Evolutionary conservation across 2,888 invertebrate genomes (phyloP).

Genomic region (Dexiosoma caninum): DNA sequence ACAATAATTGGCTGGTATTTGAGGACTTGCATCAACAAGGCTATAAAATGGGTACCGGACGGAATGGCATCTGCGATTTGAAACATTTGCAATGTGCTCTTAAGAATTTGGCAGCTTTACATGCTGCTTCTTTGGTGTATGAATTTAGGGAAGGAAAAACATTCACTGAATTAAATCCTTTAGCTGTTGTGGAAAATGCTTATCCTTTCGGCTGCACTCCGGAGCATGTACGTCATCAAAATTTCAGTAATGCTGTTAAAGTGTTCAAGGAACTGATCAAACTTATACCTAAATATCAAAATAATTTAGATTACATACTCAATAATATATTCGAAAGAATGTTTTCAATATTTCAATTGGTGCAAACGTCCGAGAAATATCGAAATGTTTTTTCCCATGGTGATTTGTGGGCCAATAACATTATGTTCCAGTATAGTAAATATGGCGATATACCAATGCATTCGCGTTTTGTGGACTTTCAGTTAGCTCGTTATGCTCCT

Average conservation of each 20-base stretch:
- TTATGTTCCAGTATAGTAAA: slow-evolving; percentile 76
- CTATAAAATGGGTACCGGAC: slow-evolving; percentile 71
- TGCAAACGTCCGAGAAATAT: slow-evolving; percentile 73
- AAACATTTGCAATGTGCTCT: slow-evolving; percentile 77
- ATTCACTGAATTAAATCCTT: slow-evolving; percentile 69
- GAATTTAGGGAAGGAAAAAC: slow-evolving; percentile 69
- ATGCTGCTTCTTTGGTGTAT: slow-evolving; percentile 78
- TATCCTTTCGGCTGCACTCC: slow-evolving; percentile 71
- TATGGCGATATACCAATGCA: slow-evolving; percentile 78
- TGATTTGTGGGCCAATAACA: slow-evolving; percentile 79
- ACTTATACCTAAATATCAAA: slow-evolving; percentile 72
- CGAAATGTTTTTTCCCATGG: slow-evolving; percentile 78
- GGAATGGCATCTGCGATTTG: slow-evolving; percentile 73
- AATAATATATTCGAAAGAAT: slow-evolving; percentile 68
- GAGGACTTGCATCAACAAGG: slow-evolving; percentile 77
- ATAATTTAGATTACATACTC: slow-evolving; percentile 68
- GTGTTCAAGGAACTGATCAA: slow-evolving; percentile 72
- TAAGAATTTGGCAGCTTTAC: slow-evolving; percentile 76
- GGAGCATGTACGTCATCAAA: slow-evolving; percentile 69
- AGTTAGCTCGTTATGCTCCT: slow-evolving; percentile 83
- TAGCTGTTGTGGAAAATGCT: slow-evolving; percentile 75
- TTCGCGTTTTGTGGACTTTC: slow-evolving; percentile 84
- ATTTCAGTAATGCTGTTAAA: slow-evolving; percentile 70
- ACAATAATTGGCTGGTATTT: slow-evolving; percentile 76
- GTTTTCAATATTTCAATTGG: slow-evolving; percentile 71